These are phyloP conservation scores for Acrocephalus arundinaceus DNA, from an alignment of 2,113 vertebrate genomes.

Conservation along the genomic window DNA sequence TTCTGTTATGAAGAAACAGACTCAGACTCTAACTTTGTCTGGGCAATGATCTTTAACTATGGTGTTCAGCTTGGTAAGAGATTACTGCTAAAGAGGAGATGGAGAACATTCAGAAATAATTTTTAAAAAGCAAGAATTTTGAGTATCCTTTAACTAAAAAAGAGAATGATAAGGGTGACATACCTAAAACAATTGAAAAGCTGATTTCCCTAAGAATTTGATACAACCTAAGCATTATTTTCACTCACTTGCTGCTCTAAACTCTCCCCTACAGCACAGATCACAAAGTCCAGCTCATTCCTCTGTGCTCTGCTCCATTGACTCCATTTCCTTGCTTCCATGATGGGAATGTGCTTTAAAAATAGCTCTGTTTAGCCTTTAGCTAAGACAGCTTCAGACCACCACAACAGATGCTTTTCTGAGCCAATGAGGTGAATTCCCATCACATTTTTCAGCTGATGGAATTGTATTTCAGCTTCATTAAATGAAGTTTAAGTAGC, in stretches of 20 bases:
- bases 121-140: background rate
- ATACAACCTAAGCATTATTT: background rate
- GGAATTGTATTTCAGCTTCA: constrained; percentile 67
- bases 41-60: background rate
- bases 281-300: background rate
- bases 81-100: background rate
- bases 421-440: constrained; percentile 40
- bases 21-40: background rate
- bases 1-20: background rate
- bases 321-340: constrained; percentile 2
- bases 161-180: background rate
- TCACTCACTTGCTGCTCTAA: background rate
- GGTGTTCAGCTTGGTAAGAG: background rate
- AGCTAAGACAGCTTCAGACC: constrained; percentile 18
- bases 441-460: constrained; percentile 61
- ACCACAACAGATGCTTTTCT: constrained; percentile 54
- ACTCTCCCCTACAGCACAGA: background rate
- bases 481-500: constrained; percentile 68
- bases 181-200: background rate
- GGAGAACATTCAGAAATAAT: background rate
- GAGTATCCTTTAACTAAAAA: background rate
- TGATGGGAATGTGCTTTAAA: background rate
- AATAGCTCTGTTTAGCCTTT: constrained; percentile 29
- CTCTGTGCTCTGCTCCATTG: background rate
- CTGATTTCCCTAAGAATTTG: background rate